Evolutionary conservation across 2,113 vertebrate genomes (phyloP).

Genomic region (Carassius auratus): DNA sequence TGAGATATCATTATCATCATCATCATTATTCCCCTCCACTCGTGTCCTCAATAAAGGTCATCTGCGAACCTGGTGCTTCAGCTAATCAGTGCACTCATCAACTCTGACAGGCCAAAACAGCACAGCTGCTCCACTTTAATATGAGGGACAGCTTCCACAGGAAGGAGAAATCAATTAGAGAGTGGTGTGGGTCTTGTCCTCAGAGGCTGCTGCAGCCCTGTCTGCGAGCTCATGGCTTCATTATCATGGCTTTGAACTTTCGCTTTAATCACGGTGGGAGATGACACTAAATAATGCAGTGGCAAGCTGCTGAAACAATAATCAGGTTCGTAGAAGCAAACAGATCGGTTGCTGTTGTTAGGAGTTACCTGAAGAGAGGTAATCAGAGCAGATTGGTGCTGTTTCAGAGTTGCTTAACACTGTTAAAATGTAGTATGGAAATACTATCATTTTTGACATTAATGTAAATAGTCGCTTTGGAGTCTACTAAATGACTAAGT

Average conservation of each 20-base stretch:
- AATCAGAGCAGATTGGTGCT: not conserved
- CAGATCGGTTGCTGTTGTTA: slow-evolving; percentile 22
- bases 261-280: slow-evolving; percentile 39
- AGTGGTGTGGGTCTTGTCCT: slow-evolving; percentile 11
- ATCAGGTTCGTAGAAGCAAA: not conserved
- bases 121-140: slow-evolving; percentile 15
- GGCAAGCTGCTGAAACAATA: slow-evolving; percentile 16
- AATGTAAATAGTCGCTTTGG: not conserved
- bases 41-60: slow-evolving; percentile 44
- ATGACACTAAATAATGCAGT: slow-evolving; percentile 43
- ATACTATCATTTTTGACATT: not conserved
- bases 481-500: too few species aligned
- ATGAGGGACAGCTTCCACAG: slow-evolving; percentile 37
- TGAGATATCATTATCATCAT: slow-evolving; percentile 9
- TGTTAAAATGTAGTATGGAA: not conserved
- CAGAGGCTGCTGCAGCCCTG: slow-evolving; percentile 10
- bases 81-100: slow-evolving; percentile 50
- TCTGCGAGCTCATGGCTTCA: slow-evolving; percentile 18
- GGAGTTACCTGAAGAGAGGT: slow-evolving; percentile 33
- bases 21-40: slow-evolving; percentile 23
- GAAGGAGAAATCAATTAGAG: slow-evolving; percentile 48
- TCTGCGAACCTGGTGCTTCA: slow-evolving; percentile 13
- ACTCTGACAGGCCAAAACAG: slow-evolving; percentile 39
- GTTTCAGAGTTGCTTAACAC: not conserved
- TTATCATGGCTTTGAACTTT: slow-evolving; percentile 56